Conservation (phyloP, 1,140 invertebrate species). For the Scaptomyza montana region DNA sequence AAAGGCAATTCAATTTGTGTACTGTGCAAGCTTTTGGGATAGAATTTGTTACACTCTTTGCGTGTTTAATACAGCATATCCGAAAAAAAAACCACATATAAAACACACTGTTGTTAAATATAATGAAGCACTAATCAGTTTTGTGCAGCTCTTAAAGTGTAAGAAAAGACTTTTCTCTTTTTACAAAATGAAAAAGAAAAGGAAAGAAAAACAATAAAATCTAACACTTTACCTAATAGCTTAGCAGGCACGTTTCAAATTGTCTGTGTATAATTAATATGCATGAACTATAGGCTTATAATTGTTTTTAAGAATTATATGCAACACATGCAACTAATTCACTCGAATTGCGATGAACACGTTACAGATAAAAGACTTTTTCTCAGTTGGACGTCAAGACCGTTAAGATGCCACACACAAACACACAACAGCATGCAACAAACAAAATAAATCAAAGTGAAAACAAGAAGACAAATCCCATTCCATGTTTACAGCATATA, state of each 20-base stretch:
- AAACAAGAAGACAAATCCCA: conserved; percentile 11
- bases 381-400: conserved; percentile 21
- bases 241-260: conserved; percentile 13
- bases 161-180: conserved; percentile 27
- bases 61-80: conserved; percentile 64
- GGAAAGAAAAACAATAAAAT: conserved; percentile 14
- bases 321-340: conserved; percentile 15
- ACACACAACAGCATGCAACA: conserved; percentile 11
- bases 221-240: conserved; percentile 6
- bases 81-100: background rate
- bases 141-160: conserved; percentile 24
- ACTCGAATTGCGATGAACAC: conserved; percentile 9
- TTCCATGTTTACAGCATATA: background rate
- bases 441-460: conserved; percentile 23
- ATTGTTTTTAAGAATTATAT: conserved; percentile 21
- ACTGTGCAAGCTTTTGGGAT: conserved; percentile 29
- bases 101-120: conserved; percentile 32
- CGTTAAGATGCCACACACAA: conserved; percentile 14
- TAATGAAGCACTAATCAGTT: conserved; percentile 48
- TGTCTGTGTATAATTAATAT: conserved; percentile 2
- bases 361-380: conserved; percentile 25
- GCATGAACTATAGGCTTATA: background rate
- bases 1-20: conserved; percentile 57
- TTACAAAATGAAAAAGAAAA: background rate
- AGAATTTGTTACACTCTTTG: conserved; percentile 76